Conservation (phyloP, 2,113 vertebrate genomes). For the Apodemus speciosus region DNA sequence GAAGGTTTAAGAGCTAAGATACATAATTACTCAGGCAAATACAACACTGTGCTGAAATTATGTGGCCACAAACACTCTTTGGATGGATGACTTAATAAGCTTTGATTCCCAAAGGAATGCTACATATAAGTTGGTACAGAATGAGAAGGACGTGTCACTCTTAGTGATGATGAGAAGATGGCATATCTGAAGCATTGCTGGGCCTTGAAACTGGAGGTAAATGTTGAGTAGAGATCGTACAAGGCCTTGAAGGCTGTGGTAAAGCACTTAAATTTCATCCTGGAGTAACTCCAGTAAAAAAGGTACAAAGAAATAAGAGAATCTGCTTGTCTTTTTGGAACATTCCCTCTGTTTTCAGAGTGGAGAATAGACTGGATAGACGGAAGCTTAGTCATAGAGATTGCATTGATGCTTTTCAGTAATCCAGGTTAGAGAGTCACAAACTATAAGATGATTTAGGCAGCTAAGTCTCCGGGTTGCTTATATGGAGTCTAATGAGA, state of each 20-base stretch:
- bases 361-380: background rate
- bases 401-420: background rate
- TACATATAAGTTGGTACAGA: background rate
- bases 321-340: conserved; percentile 25
- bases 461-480: background rate
- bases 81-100: background rate
- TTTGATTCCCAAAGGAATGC: background rate
- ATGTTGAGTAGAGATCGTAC: background rate
- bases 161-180: background rate
- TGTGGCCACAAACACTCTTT: background rate
- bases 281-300: background rate
- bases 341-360: background rate
- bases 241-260: background rate
- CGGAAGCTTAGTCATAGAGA: background rate
- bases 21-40: background rate
- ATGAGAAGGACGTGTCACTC: background rate
- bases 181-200: background rate
- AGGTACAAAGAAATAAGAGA: background rate
- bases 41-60: background rate
- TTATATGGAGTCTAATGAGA: background rate
- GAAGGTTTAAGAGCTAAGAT: conserved; percentile 16
- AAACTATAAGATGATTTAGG: background rate
- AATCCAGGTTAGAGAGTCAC: background rate
- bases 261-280: background rate
- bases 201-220: background rate